These are phyloP conservation scores for Petrocephalus sullivani DNA, from an alignment of 2,797 vertebrate genomes.

Conservation along the genomic window DNA sequence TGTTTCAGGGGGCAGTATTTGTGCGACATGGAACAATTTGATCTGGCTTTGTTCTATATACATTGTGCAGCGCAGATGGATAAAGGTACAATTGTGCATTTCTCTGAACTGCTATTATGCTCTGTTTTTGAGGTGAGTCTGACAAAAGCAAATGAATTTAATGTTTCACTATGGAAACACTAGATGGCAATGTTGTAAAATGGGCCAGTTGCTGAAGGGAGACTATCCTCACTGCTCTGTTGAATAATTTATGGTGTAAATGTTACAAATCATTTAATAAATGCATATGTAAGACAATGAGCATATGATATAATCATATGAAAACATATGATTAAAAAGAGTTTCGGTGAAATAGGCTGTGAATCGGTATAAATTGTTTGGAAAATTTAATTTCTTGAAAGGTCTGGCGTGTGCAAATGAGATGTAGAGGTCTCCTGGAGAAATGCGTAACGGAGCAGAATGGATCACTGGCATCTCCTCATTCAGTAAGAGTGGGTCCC, in stretches of 20 bases:
- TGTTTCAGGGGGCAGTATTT: conserved; percentile 65
- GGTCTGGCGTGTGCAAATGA: neutral
- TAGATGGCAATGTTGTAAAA: conserved; percentile 22
- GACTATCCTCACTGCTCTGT: neutral
- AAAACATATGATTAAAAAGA: neutral
- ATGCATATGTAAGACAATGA: neutral
- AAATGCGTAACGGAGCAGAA: neutral
- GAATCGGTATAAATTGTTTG: neutral
- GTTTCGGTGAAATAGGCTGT: neutral
- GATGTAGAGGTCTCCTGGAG: neutral
- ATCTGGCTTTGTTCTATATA: conserved; percentile 63
- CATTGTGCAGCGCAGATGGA: conserved; percentile 61
- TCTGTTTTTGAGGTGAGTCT: neutral
- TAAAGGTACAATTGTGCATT: conserved; percentile 48
- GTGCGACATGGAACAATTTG: conserved; percentile 57
- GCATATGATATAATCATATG: neutral
- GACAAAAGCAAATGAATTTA: neutral
- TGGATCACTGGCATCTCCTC: neutral
- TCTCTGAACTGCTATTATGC: neutral
- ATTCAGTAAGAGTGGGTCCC: neutral
- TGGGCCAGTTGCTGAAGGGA: neutral
- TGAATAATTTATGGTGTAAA: neutral
- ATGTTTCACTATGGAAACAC: neutral
- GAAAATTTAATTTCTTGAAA: conserved; percentile 2
- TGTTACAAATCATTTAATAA: neutral